Evolutionary conservation across 2,888 invertebrate species (phyloP).

Genomic region (Cephus runcator): DNA sequence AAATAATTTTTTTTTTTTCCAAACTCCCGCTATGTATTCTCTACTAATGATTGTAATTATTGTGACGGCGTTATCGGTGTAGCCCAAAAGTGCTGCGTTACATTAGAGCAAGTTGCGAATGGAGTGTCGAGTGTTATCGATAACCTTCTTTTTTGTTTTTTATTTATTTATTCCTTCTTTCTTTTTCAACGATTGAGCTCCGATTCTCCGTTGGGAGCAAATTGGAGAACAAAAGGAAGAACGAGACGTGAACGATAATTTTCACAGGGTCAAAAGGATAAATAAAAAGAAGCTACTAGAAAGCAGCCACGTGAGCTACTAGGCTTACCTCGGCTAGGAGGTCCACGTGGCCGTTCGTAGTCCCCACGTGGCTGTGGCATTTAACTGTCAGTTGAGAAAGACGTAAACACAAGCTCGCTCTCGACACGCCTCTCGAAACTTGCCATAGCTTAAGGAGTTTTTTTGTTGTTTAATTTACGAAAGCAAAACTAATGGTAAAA

Average conservation of each 20-base stretch:
- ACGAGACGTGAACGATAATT: neutral
- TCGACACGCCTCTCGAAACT: conserved; percentile 37
- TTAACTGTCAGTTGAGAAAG: neutral
- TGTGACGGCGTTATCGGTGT: conserved; percentile 50
- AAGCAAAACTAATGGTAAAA: conserved; percentile 51
- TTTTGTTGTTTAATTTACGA: conserved; percentile 52
- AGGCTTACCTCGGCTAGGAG: neutral
- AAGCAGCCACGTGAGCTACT: neutral
- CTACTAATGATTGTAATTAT: conserved; percentile 56
- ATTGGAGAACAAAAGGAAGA: neutral
- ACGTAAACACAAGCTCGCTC: neutral
- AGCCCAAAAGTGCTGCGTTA: conserved; percentile 28
- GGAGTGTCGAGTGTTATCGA: conserved; percentile 48
- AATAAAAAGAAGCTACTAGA: neutral
- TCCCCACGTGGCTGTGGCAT: neutral
- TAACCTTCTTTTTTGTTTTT: neutral
- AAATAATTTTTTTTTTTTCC: conserved; percentile 43
- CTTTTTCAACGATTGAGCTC: neutral
- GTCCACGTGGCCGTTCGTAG: neutral
- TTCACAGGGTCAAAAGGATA: neutral
- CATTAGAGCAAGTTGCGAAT: conserved; percentile 52
- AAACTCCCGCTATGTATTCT: conserved; percentile 48
- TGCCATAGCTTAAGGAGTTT: conserved; percentile 44
- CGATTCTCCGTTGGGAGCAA: neutral
- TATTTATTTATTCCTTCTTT: neutral